phyloP scores from a whole-genome alignment of 2,888 invertebrate species.

The Antitype chi region DNA sequence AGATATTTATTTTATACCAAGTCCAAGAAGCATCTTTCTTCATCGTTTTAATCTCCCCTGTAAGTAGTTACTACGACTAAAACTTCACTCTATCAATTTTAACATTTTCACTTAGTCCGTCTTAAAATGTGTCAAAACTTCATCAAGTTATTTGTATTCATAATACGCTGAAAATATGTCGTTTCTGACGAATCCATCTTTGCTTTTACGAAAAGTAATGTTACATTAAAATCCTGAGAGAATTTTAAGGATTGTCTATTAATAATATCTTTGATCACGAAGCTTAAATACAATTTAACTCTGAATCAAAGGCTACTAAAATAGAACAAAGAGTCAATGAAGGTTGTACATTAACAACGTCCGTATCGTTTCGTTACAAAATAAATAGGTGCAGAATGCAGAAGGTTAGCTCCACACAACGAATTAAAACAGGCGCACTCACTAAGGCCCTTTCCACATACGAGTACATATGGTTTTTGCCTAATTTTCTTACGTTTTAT shows the following conservation, averaged over 20 bases:
- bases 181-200: not conserved
- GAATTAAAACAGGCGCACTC: not conserved
- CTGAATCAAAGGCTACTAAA: constrained; percentile 44
- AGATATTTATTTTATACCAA: not conserved
- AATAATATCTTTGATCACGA: constrained; percentile 25
- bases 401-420: not conserved
- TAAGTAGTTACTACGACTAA: not conserved
- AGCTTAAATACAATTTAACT: constrained; percentile 43
- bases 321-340: constrained; percentile 57
- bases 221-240: not conserved
- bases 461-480: not conserved
- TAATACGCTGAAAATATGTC: not conserved
- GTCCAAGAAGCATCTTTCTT: not conserved
- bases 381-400: constrained; percentile 10
- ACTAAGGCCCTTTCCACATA: not conserved
- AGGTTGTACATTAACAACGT: constrained; percentile 48
- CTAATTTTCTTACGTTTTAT: too few relatives aligned
- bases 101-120: constrained; percentile 7
- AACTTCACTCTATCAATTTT: constrained; percentile 23
- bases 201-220: not conserved
- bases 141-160: constrained; percentile 15
- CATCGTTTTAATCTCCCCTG: not conserved
- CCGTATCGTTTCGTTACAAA: constrained; percentile 23
- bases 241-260: constrained; percentile 15
- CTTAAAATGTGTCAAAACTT: constrained; percentile 9